These are phyloP conservation scores for Anguilla obscura DNA, from an alignment of 2,797 vertebrate genomes.

Conservation along the genomic window DNA sequence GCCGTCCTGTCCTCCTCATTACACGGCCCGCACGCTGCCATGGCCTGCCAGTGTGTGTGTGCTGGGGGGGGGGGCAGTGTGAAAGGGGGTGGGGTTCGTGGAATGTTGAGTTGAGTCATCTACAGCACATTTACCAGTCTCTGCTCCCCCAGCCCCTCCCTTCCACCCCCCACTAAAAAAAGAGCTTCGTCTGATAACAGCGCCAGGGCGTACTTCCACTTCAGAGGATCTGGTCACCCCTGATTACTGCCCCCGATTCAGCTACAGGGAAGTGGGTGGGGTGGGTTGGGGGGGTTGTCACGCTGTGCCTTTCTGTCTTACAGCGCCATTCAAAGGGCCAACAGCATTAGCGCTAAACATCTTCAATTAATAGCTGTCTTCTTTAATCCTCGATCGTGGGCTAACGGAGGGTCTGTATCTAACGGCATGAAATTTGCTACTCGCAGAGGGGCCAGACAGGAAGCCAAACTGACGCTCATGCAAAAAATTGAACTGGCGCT, in stretches of 20 bases:
- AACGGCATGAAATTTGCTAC: conserved; percentile 41
- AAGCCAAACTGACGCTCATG: conserved; percentile 42
- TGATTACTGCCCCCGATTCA: conserved; percentile 10
- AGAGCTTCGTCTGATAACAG: not conserved
- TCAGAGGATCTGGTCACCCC: conserved; percentile 20
- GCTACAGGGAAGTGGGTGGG: not conserved
- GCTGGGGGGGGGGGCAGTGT: not conserved
- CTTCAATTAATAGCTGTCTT: conserved; percentile 46
- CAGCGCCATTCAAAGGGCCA: conserved; percentile 12
- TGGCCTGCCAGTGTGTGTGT: not conserved
- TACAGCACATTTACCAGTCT: not conserved
- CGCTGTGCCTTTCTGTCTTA: not conserved
- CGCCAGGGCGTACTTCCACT: conserved; percentile 28
- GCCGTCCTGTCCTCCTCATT: conserved; percentile 50
- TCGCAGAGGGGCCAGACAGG: conserved; percentile 34
- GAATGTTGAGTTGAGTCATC: not conserved
- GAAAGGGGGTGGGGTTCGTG: not conserved
- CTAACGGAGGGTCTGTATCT: conserved; percentile 38
- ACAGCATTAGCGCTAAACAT: conserved; percentile 36
- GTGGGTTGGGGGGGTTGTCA: not conserved
- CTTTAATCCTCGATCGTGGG: conserved; percentile 40
- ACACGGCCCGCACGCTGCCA: conserved; percentile 44
- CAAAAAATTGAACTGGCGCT: conserved; percentile 5
- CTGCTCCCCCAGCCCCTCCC: not conserved
- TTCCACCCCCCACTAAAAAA: not conserved